phyloP scores from a whole-genome alignment of 2,797 vertebrate genomes.

The Enoplosus armatus region DNA sequence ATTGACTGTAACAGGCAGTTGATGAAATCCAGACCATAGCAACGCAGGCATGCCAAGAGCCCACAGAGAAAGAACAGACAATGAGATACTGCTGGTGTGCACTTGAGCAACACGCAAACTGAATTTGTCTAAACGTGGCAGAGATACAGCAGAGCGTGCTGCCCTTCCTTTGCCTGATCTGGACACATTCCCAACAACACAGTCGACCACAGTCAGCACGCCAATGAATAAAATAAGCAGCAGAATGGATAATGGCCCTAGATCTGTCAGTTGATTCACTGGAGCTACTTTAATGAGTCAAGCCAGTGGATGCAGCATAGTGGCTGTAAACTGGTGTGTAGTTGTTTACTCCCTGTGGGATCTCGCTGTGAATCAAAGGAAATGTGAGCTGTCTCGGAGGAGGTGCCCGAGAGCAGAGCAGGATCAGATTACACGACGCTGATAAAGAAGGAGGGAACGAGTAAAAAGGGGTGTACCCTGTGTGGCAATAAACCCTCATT shows the following conservation, averaged over 20 bases:
- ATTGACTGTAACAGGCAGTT: constrained; percentile 55
- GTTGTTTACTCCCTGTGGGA: constrained; percentile 70
- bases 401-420: constrained; percentile 57
- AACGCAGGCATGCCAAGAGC: constrained; percentile 43
- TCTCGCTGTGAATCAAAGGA: constrained; percentile 73
- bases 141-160: constrained; percentile 25
- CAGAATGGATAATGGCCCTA: constrained; percentile 40
- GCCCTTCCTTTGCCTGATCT: constrained; percentile 37
- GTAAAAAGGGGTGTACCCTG: constrained; percentile 31
- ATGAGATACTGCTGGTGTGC: constrained; percentile 45
- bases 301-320: constrained; percentile 45
- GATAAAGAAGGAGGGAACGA: constrained; percentile 63
- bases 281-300: constrained; percentile 60
- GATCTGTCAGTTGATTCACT: constrained; percentile 60
- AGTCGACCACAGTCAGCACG: constrained; percentile 29
- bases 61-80: constrained; percentile 50
- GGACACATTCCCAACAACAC: constrained; percentile 51
- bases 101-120: constrained; percentile 63
- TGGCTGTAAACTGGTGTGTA: constrained; percentile 45
- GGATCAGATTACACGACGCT: constrained; percentile 73
- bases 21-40: constrained; percentile 73
- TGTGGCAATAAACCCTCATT: constrained; percentile 42
- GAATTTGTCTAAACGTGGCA: constrained; percentile 56
- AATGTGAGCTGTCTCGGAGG: constrained; percentile 76
- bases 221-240: constrained; percentile 62